phyloP scores from a whole-genome alignment of 2,888 invertebrate species.

The Drosophila greeni region DNA sequence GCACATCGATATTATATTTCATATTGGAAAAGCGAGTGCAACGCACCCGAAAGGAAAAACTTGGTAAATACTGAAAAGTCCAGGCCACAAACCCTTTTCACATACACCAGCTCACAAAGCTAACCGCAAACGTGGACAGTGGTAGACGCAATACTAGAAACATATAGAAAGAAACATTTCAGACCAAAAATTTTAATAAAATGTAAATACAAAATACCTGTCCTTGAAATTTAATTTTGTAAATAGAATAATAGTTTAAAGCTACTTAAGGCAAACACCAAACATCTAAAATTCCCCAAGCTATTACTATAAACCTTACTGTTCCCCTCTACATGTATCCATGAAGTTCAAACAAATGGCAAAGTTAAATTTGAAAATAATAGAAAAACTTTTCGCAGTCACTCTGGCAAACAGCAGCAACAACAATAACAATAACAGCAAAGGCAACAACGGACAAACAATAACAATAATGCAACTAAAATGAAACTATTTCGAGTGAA shows the following conservation, averaged over 20 bases:
- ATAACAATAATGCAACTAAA: constrained; percentile 74
- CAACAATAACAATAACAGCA: constrained; percentile 37
- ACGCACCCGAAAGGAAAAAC: constrained; percentile 26
- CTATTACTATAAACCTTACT: constrained; percentile 1
- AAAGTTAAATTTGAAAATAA: constrained; percentile 76
- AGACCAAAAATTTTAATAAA: neutral
- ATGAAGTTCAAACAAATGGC: constrained; percentile 68
- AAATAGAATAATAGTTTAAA: neutral
- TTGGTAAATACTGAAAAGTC: constrained; percentile 36
- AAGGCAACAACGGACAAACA: constrained; percentile 55
- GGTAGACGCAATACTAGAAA: neutral
- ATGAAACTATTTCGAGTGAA: constrained; percentile 74
- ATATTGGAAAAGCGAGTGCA: constrained; percentile 53
- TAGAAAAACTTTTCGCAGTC: constrained; percentile 72
- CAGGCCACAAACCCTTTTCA: constrained; percentile 1
- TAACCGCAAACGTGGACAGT: constrained; percentile 25
- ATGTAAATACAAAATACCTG: neutral
- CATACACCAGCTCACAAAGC: constrained; percentile 14
- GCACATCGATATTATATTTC: constrained; percentile 57
- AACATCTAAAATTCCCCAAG: neutral
- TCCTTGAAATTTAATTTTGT: neutral
- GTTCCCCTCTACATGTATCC: constrained; percentile 29
- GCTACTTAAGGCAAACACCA: neutral
- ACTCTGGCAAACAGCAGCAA: constrained; percentile 52
- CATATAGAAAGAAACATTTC: neutral